A percentile compares a stretch with the other conserved stretches of the same genome.
phyloP scores from a whole-genome alignment of 2,797 vertebrate genomes.

The Spondyliosoma cantharus region DNA sequence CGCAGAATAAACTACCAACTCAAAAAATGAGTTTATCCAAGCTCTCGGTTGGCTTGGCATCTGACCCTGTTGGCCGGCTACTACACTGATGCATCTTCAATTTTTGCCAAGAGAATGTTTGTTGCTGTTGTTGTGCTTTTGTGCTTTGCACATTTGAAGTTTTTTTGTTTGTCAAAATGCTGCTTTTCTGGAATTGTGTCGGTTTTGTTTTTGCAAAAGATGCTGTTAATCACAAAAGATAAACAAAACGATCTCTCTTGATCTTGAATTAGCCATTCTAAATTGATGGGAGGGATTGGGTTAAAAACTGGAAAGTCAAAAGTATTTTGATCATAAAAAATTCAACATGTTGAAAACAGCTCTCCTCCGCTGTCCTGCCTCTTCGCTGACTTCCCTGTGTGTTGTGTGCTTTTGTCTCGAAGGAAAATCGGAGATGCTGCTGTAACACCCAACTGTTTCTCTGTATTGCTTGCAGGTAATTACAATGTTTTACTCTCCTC shows the following conservation, averaged over 20 bases:
- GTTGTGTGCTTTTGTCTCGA: constrained; percentile 8
- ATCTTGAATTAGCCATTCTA: not conserved
- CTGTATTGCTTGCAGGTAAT: constrained; percentile 18
- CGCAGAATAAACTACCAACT: constrained; percentile 44
- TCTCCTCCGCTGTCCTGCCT: not conserved
- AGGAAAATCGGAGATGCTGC: constrained; percentile 13
- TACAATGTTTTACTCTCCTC: not conserved
- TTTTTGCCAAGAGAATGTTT: constrained; percentile 1
- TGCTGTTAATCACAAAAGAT: not conserved
- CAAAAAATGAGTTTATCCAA: constrained; percentile 38
- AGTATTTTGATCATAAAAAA: not conserved
- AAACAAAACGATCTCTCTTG: not conserved
- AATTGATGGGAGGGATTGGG: not conserved
- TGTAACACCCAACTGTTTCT: not conserved
- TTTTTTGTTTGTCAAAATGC: not conserved
- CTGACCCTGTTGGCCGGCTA: constrained; percentile 34
- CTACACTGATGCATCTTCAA: constrained; percentile 29
- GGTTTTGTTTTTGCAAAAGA: not conserved
- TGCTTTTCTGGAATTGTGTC: not conserved
- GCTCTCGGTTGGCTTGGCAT: constrained; percentile 22
- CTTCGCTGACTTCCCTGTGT: constrained; percentile 5
- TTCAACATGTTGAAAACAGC: not conserved
- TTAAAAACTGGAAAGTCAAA: not conserved
- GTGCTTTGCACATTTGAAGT: not conserved
- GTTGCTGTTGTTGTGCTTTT: constrained; percentile 18